These are phyloP conservation scores for Cygnus atratus DNA, from an alignment of 2,113 vertebrate species.

Conservation along the genomic window DNA sequence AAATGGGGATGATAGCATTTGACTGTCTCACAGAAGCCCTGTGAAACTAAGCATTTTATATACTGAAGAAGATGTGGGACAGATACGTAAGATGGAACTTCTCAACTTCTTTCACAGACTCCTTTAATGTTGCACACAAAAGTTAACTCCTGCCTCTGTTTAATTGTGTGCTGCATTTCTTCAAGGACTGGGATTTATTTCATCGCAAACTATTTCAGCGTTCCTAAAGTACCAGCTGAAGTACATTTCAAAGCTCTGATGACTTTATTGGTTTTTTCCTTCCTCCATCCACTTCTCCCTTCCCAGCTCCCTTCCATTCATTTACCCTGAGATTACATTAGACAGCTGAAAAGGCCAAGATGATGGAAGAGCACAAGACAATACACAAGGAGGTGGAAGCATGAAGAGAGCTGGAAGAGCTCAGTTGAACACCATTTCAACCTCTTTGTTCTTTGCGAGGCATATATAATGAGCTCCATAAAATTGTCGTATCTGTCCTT, in stretches of 20 bases:
- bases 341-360: slow-evolving; percentile 20
- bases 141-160: neutral
- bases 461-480: slow-evolving; percentile 14
- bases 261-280: neutral
- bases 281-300: neutral
- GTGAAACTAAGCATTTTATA: neutral
- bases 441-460: slow-evolving; percentile 29
- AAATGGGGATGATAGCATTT: neutral
- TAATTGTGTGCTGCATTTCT: neutral
- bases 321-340: neutral
- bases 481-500: slow-evolving; percentile 21
- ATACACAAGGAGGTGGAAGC: neutral
- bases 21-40: neutral
- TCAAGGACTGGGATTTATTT: neutral
- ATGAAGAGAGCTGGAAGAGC: neutral
- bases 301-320: neutral
- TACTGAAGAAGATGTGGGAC: neutral
- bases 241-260: neutral
- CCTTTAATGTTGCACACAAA: neutral
- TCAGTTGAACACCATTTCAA: neutral
- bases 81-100: neutral
- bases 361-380: slow-evolving; percentile 49
- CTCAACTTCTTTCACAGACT: neutral
- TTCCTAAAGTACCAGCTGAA: neutral
- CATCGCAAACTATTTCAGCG: neutral